Base-by-base conservation (phyloP, 2,888 invertebrate genomes). In the Stenurella melanura region DNA sequence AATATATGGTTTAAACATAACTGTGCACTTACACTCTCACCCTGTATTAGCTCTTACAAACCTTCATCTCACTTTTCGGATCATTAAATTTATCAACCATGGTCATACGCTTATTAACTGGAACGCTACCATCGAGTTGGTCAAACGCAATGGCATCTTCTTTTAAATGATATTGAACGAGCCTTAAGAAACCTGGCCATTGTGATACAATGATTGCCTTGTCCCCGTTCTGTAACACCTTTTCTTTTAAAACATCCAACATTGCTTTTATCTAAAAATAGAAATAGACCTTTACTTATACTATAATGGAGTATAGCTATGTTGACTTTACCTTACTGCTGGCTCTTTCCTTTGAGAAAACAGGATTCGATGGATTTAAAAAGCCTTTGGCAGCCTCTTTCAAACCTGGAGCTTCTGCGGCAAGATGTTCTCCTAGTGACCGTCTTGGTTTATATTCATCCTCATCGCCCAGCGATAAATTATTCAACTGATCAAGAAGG, bases 161-260 rank as follows among this genome's bases (percentile, higher is more conserved):
- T 18, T 87, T 82, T 66, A 99, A 90, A 87, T 95, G 94, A 0
- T 87, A 85, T 50, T 93, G 93, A 10, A 98, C 90, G 57, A 98
- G 91, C 0, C 93, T 90, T 9, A 99, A 90, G 85, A 97, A 93
- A 0, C 93, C 92, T 0, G 96, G 95, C 98, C 98, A 99, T 87
- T 98, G 98, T 0, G 98, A 98, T 0, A 99, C 97, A 6, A 99
- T 92, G 7, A 97, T 93, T 0, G 93, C 93, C 87, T 96, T 96
- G 80, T 97, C 95, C 1, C 89, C 89, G 10, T 58, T 81, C 0
- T 76, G 73, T 12, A 93, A 86, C 0, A 94, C 90, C 19, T 91
- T 90, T 11, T 92, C 89, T 74, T 91, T 85, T 56, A 87, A 71
- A n/a, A 86, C 69, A 42, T 84, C 75, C 18, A 87, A 61, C 70